phyloP scores from a whole-genome alignment of 2,113 vertebrate species.

The Aegotheles bennettii region DNA sequence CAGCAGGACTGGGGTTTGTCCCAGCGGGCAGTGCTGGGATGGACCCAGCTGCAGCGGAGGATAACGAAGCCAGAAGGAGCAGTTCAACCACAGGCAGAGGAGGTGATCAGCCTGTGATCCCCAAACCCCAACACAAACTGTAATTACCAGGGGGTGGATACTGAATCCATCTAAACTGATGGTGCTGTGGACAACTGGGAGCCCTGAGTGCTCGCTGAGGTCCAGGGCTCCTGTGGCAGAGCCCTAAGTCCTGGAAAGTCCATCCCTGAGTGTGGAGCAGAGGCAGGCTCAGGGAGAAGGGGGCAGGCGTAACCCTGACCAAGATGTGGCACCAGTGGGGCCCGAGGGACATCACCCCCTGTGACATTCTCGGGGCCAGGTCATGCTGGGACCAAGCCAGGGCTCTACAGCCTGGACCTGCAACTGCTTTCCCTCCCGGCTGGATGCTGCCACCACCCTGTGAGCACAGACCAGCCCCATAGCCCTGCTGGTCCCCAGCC shows the following conservation, averaged over 20 bases:
- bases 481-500: neutral
- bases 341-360: neutral
- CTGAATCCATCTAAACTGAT: neutral
- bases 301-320: accelerated
- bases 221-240: accelerated
- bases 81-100: neutral
- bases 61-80: neutral
- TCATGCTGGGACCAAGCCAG: accelerated
- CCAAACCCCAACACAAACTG: neutral
- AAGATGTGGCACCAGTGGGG: neutral
- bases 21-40: neutral
- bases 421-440: neutral
- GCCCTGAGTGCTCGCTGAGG: neutral
- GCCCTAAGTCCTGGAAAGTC: neutral
- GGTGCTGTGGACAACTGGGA: neutral
- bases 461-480: neutral
- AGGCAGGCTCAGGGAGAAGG: neutral
- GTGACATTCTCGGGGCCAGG: accelerated
- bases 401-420: accelerated
- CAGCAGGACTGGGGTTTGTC: neutral
- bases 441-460: neutral
- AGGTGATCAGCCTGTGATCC: neutral
- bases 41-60: neutral
- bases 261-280: neutral
- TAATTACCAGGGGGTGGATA: neutral